These are phyloP conservation scores for Tauraco hartlaubi DNA, from an alignment of 2,797 vertebrate species.

Conservation along the genomic window DNA sequence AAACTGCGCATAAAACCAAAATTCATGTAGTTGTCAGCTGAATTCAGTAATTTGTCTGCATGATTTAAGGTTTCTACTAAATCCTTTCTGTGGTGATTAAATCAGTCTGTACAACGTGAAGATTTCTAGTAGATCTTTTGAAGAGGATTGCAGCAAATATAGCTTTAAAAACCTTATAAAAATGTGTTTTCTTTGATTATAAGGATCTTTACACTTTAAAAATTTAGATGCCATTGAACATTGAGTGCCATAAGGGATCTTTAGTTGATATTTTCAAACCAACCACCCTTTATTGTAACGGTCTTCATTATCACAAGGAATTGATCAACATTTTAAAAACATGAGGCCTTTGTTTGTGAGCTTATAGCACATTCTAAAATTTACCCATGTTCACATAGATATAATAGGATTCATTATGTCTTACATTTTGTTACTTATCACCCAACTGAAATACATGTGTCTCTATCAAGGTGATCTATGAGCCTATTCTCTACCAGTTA, in stretches of 20 bases:
- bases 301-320: neutral
- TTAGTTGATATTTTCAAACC: neutral
- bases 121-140: neutral
- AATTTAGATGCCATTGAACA: neutral
- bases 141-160: neutral
- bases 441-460: neutral
- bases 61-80: neutral
- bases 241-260: neutral
- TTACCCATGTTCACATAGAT: neutral
- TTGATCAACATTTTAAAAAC: neutral
- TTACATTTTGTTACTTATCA: neutral
- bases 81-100: neutral
- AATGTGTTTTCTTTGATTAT: neutral
- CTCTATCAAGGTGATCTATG: neutral
- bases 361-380: neutral
- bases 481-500: neutral
- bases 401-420: neutral
- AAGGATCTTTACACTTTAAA: neutral
- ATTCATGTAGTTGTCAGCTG: neutral
- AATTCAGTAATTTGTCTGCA: neutral
- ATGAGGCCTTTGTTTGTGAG: accelerated
- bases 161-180: neutral
- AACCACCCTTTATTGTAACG: neutral
- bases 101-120: neutral
- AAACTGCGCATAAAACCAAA: neutral